Base-by-base conservation (phyloP, 1,140 invertebrate species). In the Rhagoletis zephyria region DNA sequence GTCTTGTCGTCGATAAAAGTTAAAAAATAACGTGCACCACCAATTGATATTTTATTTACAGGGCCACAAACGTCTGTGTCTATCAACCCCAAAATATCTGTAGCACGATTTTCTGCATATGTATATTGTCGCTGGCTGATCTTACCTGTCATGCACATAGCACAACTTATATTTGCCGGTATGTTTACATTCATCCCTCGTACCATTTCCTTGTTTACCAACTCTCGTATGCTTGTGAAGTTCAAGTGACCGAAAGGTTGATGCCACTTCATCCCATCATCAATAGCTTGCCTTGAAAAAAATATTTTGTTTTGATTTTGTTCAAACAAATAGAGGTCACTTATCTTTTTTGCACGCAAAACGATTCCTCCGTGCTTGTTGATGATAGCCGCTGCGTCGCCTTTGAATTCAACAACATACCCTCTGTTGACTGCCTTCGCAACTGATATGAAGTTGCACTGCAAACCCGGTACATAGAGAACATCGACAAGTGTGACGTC, bases 1-100 rank as follows among this genome's bases (percentile, higher is more conserved):
- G 89, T 89, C 63, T 87, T 91, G 87, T 94, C 93, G 91, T 94
- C 92, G 45, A 92, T 90, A 87, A 94, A 92, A 7, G 91, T 88
- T 1, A 93, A 19, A 89, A 92, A 91, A 90, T 92, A 93, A 87
- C 85, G 87, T 6, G 89, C 88, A 42, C 90, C 89, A 59, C 91
- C 89, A 65, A 91, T 77, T 81, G 90, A 93, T 51, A 60, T 85
- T 3, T 30, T 30, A 30, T 30, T 30, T 30, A 30, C 30, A 30
- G 30, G 30, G 30, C 30, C 30, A 30, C 30, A 30, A 30, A 30
- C 30, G 30, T 30, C 30, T 30, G 30, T 30, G 30, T 30, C 0
- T 30, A 30, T 30, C 30, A 30, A 30, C 30, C 30, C 30, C 30
- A 30, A 30, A 30, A 30, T 30, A 30, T 30, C 30, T 30, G 30